Evolutionary conservation across 2,888 invertebrate genomes (phyloP).

Genomic region (Agapetus fuscipes): DNA sequence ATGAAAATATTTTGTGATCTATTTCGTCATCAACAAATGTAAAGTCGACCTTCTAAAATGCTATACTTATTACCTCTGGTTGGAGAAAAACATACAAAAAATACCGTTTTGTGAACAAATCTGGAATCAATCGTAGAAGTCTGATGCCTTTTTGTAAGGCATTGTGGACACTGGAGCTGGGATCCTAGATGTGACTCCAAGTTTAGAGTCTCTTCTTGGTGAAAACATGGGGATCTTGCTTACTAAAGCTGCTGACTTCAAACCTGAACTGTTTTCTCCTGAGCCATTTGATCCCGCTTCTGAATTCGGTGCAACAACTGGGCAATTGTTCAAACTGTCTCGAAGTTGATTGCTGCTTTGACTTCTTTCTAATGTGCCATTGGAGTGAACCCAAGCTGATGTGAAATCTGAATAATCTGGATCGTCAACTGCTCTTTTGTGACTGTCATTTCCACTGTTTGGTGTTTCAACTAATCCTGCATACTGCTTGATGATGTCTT

Average conservation of each 20-base stretch:
- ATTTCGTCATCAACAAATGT: no score
- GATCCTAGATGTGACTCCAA: slow-evolving; percentile 18
- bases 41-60: no score
- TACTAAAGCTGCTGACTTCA: slow-evolving; percentile 19
- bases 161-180: slow-evolving; percentile 19
- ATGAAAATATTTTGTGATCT: no score
- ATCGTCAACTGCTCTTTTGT: slow-evolving; percentile 35
- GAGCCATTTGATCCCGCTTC: slow-evolving; percentile 1
- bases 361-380: slow-evolving; percentile 53
- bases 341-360: slow-evolving; percentile 45
- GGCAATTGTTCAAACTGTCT: slow-evolving; percentile 20
- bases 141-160: slow-evolving; percentile 15
- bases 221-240: slow-evolving; percentile 21
- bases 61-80: no score
- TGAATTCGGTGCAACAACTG: background rate
- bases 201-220: slow-evolving; percentile 19
- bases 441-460: slow-evolving; percentile 31
- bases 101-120: no score
- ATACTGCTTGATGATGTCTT: slow-evolving; percentile 47
- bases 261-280: slow-evolving; percentile 11
- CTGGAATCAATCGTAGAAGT: slow-evolving; percentile 17
- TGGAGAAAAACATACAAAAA: no score
- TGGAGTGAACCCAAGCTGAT: slow-evolving; percentile 63
- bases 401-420: slow-evolving; percentile 60
- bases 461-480: slow-evolving; percentile 32